Evolutionary conservation across 2,888 invertebrate species (phyloP), one percentile per base, ranked within the genome.

Genomic region (Metacarcinus magister): DNA sequence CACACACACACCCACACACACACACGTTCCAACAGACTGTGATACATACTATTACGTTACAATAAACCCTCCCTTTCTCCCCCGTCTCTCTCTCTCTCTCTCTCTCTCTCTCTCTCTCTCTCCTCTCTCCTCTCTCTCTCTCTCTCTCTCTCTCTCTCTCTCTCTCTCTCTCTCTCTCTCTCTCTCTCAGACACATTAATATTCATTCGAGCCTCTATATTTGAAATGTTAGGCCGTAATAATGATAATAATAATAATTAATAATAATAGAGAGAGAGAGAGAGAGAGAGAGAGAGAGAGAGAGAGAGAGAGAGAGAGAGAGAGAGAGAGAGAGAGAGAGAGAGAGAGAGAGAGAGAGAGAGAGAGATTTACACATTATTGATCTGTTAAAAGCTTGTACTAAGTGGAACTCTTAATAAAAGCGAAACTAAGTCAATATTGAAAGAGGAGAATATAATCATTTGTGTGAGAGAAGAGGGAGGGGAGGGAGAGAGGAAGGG

Each of bases 321-420:
- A 23, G 23, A 23, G 23, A 23, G 23, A 23, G 23, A 23, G 23
- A 23, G 32, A 32, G 82, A 82, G 82, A 82, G 82, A 82, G 82
- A 82, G 82, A 82, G 82, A 82, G 82, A 82, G 82, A 82, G 82
- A 82, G 82, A 82, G 82, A 82, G 82, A 82, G 82, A 82, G 82
- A 82, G 82, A 82, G 13, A 82, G n/a, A n/a, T n/a, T n/a, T n/a
- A n/a, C n/a, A n/a, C n/a, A n/a, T 4, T 82, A 82, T 82, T 82
- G 82, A 82, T 82, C 82, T 13, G 32, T 82, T 4, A 82, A 82
- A 82, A 67, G 10, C 82, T 28, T 5, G 82, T 82, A 54, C 54
- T n/a, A 54, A 13, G 28, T 7, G 32, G 13, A 28, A 8, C 82
- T 82, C 2, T 28, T 82, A 82, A 23, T 28, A 82, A 16, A 82